Evolutionary conservation across 2,113 vertebrate genomes (phyloP).

Genomic region (Trogon melanurus): DNA sequence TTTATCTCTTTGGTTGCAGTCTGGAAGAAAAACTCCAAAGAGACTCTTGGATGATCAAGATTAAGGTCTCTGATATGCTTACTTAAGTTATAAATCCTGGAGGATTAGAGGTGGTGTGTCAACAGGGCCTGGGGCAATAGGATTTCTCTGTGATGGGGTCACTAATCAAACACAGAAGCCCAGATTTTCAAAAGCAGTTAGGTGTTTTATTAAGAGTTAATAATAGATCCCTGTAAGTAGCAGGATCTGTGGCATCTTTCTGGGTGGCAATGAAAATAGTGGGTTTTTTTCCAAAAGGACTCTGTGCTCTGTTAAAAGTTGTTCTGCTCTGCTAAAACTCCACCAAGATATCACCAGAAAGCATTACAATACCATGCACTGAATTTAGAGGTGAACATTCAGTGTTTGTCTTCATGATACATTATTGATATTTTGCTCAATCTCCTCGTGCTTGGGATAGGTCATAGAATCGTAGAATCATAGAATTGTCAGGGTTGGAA

Average conservation of each 20-base stretch:
- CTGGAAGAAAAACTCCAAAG: not conserved
- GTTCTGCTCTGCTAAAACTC: not conserved
- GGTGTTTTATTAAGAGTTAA: not conserved
- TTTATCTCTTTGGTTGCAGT: not conserved
- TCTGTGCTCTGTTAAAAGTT: not conserved
- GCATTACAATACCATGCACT: not conserved
- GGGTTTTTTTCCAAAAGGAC: not conserved
- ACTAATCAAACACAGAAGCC: conserved; percentile 16
- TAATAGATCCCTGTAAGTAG: not conserved
- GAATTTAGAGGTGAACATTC: not conserved
- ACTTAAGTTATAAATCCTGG: conserved; percentile 28
- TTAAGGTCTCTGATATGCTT: not conserved
- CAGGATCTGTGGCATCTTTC: not conserved
- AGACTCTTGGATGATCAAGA: not conserved
- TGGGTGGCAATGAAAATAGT: not conserved
- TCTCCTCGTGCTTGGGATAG: not conserved
- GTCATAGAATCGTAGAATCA: too few species aligned
- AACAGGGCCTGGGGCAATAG: not conserved
- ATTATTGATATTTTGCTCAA: not conserved
- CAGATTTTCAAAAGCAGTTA: conserved; percentile 7
- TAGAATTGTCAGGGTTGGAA: too few species aligned
- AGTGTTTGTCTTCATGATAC: not conserved
- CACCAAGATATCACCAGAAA: not conserved
- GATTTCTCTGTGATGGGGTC: not conserved
- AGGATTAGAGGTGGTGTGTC: not conserved